Conservation (phyloP, 2,113 vertebrate species). For the Crotalus helleri region DNA sequence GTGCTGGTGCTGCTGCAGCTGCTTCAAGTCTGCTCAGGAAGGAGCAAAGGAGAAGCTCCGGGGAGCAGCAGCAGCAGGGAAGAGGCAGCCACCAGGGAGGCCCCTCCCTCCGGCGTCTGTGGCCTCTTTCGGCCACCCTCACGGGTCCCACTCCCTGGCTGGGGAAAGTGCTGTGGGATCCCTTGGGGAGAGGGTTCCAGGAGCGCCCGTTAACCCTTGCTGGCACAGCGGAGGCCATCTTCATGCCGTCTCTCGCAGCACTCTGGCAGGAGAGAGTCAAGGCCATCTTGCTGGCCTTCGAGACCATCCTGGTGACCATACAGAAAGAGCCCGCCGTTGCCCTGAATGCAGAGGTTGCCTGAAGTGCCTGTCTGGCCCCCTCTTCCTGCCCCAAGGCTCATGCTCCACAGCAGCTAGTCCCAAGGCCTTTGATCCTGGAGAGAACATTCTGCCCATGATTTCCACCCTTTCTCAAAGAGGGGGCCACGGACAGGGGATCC, state of each 20-base stretch:
- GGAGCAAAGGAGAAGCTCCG: not conserved
- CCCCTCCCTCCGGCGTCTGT: not conserved
- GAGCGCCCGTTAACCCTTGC: not conserved
- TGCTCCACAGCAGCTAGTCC: not conserved
- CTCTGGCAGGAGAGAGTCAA: not conserved
- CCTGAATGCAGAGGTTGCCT: not conserved
- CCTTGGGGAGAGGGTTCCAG: too few species aligned
- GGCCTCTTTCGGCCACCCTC: not conserved
- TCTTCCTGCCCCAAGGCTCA: not conserved
- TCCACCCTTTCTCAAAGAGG: not conserved
- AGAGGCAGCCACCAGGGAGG: not conserved
- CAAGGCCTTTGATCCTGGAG: not conserved
- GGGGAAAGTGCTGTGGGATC: too few species aligned
- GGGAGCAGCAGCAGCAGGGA: not conserved
- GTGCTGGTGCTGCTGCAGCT: not conserved
- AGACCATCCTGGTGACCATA: not conserved
- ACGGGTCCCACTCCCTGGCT: not conserved
- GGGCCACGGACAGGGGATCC: not conserved
- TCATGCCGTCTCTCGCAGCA: not conserved
- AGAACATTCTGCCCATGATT: not conserved
- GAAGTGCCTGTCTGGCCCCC: not conserved
- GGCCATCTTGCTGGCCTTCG: not conserved
- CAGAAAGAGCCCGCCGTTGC: not conserved
- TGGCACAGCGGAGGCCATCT: not conserved
- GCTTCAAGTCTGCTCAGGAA: not conserved